Percentiles rank a stretch among this genome's conserved stretches.
phyloP scores from a whole-genome alignment of 2,888 invertebrate species.

The Acronicta psi region DNA sequence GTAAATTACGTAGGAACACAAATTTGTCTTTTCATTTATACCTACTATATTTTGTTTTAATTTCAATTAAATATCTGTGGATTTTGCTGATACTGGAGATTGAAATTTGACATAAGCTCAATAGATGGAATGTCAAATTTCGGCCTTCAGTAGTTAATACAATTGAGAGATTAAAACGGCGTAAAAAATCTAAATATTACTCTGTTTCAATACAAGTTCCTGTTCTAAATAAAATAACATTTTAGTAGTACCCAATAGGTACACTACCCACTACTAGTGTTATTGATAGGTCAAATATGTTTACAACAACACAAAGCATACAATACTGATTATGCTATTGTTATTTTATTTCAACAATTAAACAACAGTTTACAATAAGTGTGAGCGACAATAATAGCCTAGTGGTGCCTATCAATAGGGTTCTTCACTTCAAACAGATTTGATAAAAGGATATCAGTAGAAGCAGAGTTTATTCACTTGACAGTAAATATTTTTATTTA shows the following conservation, averaged over 20 bases:
- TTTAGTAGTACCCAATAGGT: neutral
- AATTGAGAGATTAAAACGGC: no score
- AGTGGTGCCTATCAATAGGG: conserved; percentile 7
- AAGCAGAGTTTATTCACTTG: no score
- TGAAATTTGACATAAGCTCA: no score
- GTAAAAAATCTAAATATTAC: no score
- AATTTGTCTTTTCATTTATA: conserved; percentile 2
- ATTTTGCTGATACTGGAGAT: no score
- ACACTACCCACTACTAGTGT: neutral
- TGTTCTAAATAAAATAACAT: neutral
- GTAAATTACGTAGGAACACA: conserved; percentile 33
- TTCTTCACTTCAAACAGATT: conserved; percentile 4
- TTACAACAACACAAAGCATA: conserved; percentile 4
- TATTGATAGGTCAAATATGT: neutral
- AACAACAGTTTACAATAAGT: conserved; percentile 5
- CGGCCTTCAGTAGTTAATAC: no score
- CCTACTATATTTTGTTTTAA: no score
- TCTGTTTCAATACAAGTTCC: no score
- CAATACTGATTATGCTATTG: conserved; percentile 18
- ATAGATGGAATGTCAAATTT: no score
- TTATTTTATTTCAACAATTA: conserved; percentile 12
- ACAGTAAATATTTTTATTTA: no score
- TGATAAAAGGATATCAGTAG: conserved; percentile 8
- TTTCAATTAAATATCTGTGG: no score
- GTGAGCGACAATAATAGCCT: neutral